Percentiles rank a stretch among this genome's conserved stretches.
Conservation (phyloP, 2,797 vertebrate genomes). For the Sarcophilus harrisii region DNA sequence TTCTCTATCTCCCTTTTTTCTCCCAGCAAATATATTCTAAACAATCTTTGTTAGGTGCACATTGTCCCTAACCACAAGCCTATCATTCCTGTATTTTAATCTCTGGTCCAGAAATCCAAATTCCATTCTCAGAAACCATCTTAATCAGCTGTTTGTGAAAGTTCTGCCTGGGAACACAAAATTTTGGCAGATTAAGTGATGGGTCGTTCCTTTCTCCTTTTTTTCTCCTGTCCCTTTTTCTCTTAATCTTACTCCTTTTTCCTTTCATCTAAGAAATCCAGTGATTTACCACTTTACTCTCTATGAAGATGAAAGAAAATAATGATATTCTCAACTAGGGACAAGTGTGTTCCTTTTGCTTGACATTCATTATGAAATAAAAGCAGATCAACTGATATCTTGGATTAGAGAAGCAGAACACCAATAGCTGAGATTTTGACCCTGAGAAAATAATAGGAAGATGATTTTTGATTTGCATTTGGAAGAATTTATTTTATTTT, state of each 20-base stretch:
- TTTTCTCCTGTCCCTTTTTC: not conserved
- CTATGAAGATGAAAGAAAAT: conserved; percentile 76
- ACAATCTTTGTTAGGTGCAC: not conserved
- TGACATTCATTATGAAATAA: conserved; percentile 69
- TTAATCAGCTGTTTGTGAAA: not conserved
- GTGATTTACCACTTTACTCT: conserved; percentile 59
- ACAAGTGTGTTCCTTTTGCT: conserved; percentile 73
- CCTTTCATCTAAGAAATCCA: conserved; percentile 58
- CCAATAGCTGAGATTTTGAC: not conserved
- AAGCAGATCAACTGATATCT: conserved; percentile 57
- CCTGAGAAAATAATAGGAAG: not conserved
- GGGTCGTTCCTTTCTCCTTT: not conserved
- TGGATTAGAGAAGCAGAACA: not conserved
- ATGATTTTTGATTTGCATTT: not conserved
- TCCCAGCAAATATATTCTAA: not conserved
- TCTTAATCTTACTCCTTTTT: not conserved
- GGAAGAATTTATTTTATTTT: not conserved
- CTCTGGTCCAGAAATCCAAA: not conserved
- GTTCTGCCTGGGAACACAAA: not conserved
- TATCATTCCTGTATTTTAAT: not conserved
- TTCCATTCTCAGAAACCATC: not conserved
- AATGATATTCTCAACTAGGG: conserved; percentile 76
- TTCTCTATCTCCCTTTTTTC: not conserved
- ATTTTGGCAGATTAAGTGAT: not conserved
- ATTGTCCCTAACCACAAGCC: not conserved